Evolutionary conservation across 2,797 vertebrate genomes (phyloP).

Genomic region (Austrolebias charrua): DNA sequence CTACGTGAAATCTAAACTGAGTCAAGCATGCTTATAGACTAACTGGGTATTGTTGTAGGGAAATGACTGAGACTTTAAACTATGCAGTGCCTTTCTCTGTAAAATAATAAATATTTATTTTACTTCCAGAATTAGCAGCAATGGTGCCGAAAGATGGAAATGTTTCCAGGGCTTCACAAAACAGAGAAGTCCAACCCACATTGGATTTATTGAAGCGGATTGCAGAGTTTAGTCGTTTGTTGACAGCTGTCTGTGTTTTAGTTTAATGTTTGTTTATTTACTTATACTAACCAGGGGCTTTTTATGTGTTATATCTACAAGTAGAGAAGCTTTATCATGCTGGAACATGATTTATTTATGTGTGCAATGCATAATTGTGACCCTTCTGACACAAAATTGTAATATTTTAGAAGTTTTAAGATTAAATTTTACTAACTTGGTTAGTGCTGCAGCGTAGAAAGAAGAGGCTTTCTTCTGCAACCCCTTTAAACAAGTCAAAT

Average conservation of each 20-base stretch:
- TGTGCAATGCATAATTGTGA: too few relatives aligned
- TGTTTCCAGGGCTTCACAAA: conserved; percentile 1
- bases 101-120: background rate
- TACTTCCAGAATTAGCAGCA: background rate
- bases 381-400: background rate
- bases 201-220: too few relatives aligned
- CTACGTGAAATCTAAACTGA: conserved; percentile 74
- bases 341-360: background rate
- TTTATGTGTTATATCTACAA: too few relatives aligned
- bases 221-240: too few relatives aligned
- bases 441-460: background rate
- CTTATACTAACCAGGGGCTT: too few relatives aligned
- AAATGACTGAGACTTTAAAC: background rate
- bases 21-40: background rate
- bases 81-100: background rate
- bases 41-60: background rate
- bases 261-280: background rate
- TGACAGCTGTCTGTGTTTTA: background rate
- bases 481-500: too few relatives aligned
- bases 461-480: too few relatives aligned
- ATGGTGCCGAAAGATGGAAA: background rate
- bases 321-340: too few relatives aligned
- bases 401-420: background rate
- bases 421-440: background rate
- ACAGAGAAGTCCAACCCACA: too few relatives aligned